Conservation (phyloP, 35 echinoderm and acorn worm species). For the Diadema setosum region DNA sequence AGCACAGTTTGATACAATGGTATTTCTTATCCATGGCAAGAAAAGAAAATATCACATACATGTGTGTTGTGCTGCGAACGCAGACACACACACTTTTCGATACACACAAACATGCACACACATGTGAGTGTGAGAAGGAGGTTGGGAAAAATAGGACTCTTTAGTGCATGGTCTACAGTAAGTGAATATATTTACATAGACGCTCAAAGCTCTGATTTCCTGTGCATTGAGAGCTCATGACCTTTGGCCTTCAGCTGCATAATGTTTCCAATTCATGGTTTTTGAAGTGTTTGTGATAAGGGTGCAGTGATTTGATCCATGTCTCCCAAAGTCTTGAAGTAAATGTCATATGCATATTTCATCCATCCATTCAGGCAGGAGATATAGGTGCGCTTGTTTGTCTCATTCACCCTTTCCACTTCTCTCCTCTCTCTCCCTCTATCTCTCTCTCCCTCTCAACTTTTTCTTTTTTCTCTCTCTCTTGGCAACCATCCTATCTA, state of each 20-base stretch:
- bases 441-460: neutral
- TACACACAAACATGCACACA: too few relatives aligned
- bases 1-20: too few relatives aligned
- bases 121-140: neutral
- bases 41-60: conserved; percentile 2
- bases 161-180: neutral
- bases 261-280: conserved; percentile 6
- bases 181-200: neutral
- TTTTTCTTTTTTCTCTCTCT: neutral
- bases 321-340: neutral
- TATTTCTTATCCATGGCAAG: neutral
- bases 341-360: conserved; percentile 21
- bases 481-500: too few relatives aligned
- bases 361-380: conserved; percentile 2
- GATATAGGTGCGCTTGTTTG: neutral
- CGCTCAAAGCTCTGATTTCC: neutral
- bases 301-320: neutral
- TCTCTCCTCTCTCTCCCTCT: neutral
- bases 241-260: neutral
- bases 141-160: neutral
- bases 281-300: neutral
- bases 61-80: too few relatives aligned
- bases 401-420: neutral
- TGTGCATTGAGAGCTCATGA: neutral
- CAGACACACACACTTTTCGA: too few relatives aligned